Base-by-base conservation (phyloP, 2,888 invertebrate species). In the Laspeyria flexula region DNA sequence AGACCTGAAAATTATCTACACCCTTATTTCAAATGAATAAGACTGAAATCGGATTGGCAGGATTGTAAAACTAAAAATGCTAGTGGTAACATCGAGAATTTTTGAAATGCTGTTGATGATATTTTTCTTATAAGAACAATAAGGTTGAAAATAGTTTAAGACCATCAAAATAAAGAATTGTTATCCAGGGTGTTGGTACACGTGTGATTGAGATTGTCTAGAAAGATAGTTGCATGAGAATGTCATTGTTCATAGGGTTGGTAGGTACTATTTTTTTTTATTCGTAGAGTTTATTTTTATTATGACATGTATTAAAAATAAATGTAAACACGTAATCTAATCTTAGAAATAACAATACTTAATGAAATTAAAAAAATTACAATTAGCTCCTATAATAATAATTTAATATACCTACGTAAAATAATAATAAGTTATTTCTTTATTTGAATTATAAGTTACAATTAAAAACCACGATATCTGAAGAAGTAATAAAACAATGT, bases 191-290 rank as follows among this genome's bases (percentile, higher is more conserved):
- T 60, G 63, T 63, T 48, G 57, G 38, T 59, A 60, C 43, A 71
- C 55, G 38, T 66, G 58, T 68, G 68, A 55, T 56, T 56, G 51
- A 70, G 67, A 68, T 68, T 46, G 71, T 60, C 49, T 55, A 53
- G n/a, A n/a, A 27, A 45, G 68, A 71, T 71, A 68, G 39, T n/a
- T n/a, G 38, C 29, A 29, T 16, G 56, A 38, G 63, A 68, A 68
- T 71, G 71, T 60, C 54, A 60, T 71, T 68, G 71, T 68, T 51
- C 43, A 37, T 51, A 71, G 55, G 64, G 60, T 33, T 63, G 40
- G 43, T 58, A 51, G 33, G 1, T 10, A 15, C 43, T 54, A 42
- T 51, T 55, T 37, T 3, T 23, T 21, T 21, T 7, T 6, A 37
- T 43, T 43, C n/a, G n/a, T n/a, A n/a, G n/a, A n/a, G 15, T 13